Base-by-base conservation (phyloP, 2,113 vertebrate species). In the Megaleporinus macrocephalus region DNA sequence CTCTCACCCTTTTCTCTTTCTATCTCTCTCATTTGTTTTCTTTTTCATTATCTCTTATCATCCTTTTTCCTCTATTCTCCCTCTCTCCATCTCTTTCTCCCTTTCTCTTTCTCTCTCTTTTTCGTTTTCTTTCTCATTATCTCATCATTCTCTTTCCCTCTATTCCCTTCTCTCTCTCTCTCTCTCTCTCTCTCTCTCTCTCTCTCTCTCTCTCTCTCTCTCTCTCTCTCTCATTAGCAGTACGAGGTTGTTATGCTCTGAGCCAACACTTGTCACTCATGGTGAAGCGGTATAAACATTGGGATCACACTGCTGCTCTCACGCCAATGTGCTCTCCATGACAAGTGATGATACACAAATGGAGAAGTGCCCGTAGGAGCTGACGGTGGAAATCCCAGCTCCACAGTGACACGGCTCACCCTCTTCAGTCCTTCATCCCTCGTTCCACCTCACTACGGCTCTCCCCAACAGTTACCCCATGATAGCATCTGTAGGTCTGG, bases 341-440 rank as follows among this genome's bases (percentile, higher is more conserved):
- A 59, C 71, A 12, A 72, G 73, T 11, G 73, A 65, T 27, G 77
- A 68, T 57, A 29, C 13, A 30, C n/a, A 36, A 53, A 51, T 22
- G 63, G 74, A 49, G 51, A 14, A 77, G 16, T 0, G 41, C 77
- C 57, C 41, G 47, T 15, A 47, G 33, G 84, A 75, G 78, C 36
- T 49, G 22, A 0, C 1, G 2, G 26, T 76, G 73, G 80, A 68
- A 14, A 15, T 65, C 68, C 27, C 72, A 86, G 81, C 87, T 85
- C 82, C 85, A 59, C 18, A 33, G 68, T 36, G 72, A 87, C 18
- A n/a, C 20, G 18, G 62, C 30, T 62, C 24, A 20, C 4, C 18
- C 29, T 15, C 27, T 15, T 4, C 29, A 18, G 27, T 0, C 30
- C 1, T 33, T 22, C 65, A 33, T 33, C 18, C 29, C 22, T 33